Percentiles rank a stretch among this genome's conserved stretches.
Evolutionary conservation across 2,797 vertebrate genomes (phyloP).

Genomic region (Arrhamphus sclerolepis): DNA sequence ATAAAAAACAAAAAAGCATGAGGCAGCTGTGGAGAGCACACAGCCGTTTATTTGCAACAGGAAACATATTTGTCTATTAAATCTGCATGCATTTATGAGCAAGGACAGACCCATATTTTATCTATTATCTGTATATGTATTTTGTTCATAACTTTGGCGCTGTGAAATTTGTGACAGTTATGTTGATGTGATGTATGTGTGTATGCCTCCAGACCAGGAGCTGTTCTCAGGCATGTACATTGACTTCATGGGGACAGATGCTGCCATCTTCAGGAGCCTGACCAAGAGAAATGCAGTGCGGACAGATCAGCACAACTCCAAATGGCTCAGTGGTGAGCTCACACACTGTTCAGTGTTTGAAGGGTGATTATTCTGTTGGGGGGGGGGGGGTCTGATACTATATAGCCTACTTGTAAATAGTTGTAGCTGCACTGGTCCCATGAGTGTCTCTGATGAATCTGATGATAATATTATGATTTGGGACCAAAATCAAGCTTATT

Average conservation of each 20-base stretch:
- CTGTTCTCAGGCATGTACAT: slow-evolving; percentile 99
- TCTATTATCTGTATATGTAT: background rate
- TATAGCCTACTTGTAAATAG: too few species aligned
- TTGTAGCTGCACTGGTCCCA: too few species aligned
- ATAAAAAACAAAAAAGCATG: background rate
- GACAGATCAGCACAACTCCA: slow-evolving; percentile 98
- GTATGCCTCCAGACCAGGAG: slow-evolving; percentile 87
- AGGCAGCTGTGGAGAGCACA: slow-evolving; percentile 2
- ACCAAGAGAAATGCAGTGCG: slow-evolving; percentile 93
- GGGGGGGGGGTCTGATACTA: too few species aligned
- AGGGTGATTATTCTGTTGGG: too few species aligned
- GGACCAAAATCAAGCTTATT: background rate
- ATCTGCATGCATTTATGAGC: too few species aligned
- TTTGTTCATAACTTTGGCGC: background rate
- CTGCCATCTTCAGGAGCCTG: slow-evolving; percentile 97
- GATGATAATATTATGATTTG: too few species aligned
- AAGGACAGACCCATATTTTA: background rate
- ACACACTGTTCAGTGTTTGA: background rate
- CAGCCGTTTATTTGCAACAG: slow-evolving; percentile 6
- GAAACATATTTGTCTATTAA: slow-evolving; percentile 3
- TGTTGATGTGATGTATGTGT: slow-evolving; percentile 12
- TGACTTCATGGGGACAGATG: slow-evolving; percentile 99
- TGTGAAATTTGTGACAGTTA: background rate
- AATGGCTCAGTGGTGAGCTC: slow-evolving; percentile 94
- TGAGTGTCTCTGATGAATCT: too few species aligned